Base-by-base conservation (phyloP, 1,140 invertebrate species). In the Saccostrea cuccullata region DNA sequence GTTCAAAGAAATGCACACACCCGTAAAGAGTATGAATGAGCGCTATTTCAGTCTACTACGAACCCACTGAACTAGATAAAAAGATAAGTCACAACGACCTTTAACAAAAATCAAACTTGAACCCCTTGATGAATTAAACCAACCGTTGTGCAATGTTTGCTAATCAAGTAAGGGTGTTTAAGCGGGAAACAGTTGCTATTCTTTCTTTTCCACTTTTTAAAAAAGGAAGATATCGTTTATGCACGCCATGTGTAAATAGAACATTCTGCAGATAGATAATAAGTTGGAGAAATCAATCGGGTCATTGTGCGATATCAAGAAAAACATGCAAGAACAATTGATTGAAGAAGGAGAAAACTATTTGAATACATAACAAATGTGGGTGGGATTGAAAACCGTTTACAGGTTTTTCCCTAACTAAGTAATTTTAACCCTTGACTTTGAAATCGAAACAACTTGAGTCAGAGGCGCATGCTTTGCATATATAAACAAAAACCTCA, bases 91-190 rank as follows among this genome's bases (percentile, higher is more conserved):
- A 77, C 26, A 77, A 30, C 70, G 70, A 77, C 70, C 70, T 77
- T 77, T 77, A 77, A 77, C 70, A 77, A 77, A 77, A 30, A 77
- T 77, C 70, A 77, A 30, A 36, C 70, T 77, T 77, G 70, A 77
- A 77, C 30, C 70, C 23, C 30, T 30, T 20, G 58, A 6, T n/a
- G 58, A 64, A 64, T 64, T 17, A 64, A 64, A 64, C 58, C 58
- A 17, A 64, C 58, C 58, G 58, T 64, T 64, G 58, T 64, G 58
- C 58, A 64, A 64, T 64, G 70, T 77, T 77, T 77, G 70, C 70
- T 30, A 77, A 77, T 30, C 26, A 77, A 77, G 70, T 36, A 77
- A 77, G 30, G 70, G 70, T 77, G 70, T 77, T 36, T 77, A 77
- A 77, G 26, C 17, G 70, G 26, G 26, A 64, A 64, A 17, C 58